These are phyloP conservation scores for Melitaea cinxia DNA, from an alignment of 1,140 invertebrate genomes.

Conservation along the genomic window DNA sequence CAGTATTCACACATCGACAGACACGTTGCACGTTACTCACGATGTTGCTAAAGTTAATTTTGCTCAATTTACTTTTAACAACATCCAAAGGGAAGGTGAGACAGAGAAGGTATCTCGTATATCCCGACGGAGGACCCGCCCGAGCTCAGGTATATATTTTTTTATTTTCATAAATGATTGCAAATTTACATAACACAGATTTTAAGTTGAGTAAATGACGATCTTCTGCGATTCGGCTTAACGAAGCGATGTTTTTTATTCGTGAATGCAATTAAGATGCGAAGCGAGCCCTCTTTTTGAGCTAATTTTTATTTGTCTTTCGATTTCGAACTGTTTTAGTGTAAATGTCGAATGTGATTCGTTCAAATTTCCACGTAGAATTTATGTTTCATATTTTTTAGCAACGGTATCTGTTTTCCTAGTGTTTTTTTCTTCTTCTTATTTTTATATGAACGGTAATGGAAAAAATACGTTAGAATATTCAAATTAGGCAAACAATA, in stretches of 20 bases:
- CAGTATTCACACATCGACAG: conserved; percentile 60
- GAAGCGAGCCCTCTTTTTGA: conserved; percentile 49
- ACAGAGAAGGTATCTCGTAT: conserved; percentile 72
- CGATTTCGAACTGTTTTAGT: conserved; percentile 27
- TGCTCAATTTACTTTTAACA: conserved; percentile 56
- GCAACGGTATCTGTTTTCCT: too few species aligned
- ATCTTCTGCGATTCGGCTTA: conserved; percentile 71
- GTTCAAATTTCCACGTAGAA: neutral
- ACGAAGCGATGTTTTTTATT: conserved; percentile 74
- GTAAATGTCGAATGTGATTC: conserved; percentile 9
- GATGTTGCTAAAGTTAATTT: conserved; percentile 58
- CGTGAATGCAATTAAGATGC: conserved; percentile 72
- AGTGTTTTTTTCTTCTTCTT: too few species aligned
- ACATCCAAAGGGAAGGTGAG: conserved; percentile 46
- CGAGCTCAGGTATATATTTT: conserved; percentile 70
- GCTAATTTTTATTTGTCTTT: conserved; percentile 56
- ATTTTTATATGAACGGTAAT: too few species aligned
- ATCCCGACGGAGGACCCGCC: conserved; percentile 77
- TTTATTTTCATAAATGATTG: conserved; percentile 38
- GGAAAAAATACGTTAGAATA: too few species aligned
- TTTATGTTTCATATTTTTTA: neutral
- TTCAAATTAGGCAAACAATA: too few species aligned
- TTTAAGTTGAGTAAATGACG: conserved; percentile 74
- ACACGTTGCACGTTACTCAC: conserved; percentile 42
- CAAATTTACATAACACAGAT: conserved; percentile 64